Percentiles rank a stretch among this genome's conserved stretches.
Conservation (phyloP, 2,888 invertebrate species). For the Chouioia cunea region DNA sequence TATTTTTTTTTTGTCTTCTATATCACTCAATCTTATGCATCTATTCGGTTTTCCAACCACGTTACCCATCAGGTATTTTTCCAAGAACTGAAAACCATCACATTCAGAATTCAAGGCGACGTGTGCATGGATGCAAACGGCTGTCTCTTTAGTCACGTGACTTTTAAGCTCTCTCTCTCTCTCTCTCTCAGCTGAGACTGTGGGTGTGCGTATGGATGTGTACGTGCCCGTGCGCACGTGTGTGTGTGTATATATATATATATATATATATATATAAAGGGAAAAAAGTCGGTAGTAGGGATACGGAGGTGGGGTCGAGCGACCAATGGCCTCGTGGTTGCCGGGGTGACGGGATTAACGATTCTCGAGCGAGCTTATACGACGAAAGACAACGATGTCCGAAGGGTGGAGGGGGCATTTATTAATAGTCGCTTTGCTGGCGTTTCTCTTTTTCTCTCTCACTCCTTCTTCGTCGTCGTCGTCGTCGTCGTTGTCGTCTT, state of each 20-base stretch:
- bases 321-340: slow-evolving; percentile 64
- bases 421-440: too few species aligned
- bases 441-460: slow-evolving; percentile 7
- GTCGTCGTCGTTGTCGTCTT: background rate
- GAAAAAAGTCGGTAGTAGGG: background rate
- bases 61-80: too few species aligned
- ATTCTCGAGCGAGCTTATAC: slow-evolving; percentile 59
- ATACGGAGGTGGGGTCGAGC: slow-evolving; percentile 39
- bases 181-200: slow-evolving; percentile 4
- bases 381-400: background rate
- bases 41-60: too few species aligned
- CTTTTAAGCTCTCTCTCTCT: slow-evolving; percentile 4
- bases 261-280: too few species aligned
- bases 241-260: slow-evolving; percentile 6
- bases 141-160: background rate
- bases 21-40: too few species aligned
- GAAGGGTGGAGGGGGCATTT: background rate
- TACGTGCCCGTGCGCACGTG: background rate
- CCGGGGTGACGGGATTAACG: slow-evolving; percentile 68
- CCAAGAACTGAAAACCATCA: background rate
- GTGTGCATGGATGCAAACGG: slow-evolving; percentile 1
- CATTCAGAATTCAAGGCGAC: slow-evolving; percentile 1
- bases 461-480: background rate
- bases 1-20: too few species aligned
- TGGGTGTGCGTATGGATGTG: background rate